phyloP scores from a whole-genome alignment of 1,140 invertebrate species.

The Magallana gigas region DNA sequence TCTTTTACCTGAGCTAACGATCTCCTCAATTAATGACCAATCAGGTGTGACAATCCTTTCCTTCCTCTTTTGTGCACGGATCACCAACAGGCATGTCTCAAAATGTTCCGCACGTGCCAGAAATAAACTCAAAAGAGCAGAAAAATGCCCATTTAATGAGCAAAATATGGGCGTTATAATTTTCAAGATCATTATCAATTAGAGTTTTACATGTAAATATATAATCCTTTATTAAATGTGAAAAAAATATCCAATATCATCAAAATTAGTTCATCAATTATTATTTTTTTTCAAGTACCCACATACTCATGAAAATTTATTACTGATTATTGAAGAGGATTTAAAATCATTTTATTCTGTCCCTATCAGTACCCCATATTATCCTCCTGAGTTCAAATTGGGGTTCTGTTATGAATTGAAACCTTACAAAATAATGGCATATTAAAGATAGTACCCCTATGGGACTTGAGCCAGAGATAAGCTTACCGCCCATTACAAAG shows the following conservation, averaged over 20 bases:
- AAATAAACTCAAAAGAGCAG: constrained; percentile 11
- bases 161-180: neutral
- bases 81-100: neutral
- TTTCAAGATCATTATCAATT: neutral
- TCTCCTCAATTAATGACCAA: neutral
- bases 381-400: neutral
- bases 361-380: constrained; percentile 17
- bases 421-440: constrained; percentile 30
- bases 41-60: constrained; percentile 3
- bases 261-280: too few species aligned
- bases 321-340: neutral
- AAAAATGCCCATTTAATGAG: constrained; percentile 19
- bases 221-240: too few species aligned
- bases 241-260: too few species aligned
- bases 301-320: too few species aligned
- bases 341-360: neutral
- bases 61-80: neutral
- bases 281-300: too few species aligned
- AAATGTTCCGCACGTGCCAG: neutral
- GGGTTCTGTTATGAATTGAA: constrained; percentile 34
- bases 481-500: neutral
- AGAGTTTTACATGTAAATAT: too few species aligned
- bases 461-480: constrained; percentile 3
- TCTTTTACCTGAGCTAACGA: constrained; percentile 19
- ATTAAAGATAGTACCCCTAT: constrained; percentile 18